Conservation (phyloP, 1,140 invertebrate species). For the Lucilia sericata region DNA sequence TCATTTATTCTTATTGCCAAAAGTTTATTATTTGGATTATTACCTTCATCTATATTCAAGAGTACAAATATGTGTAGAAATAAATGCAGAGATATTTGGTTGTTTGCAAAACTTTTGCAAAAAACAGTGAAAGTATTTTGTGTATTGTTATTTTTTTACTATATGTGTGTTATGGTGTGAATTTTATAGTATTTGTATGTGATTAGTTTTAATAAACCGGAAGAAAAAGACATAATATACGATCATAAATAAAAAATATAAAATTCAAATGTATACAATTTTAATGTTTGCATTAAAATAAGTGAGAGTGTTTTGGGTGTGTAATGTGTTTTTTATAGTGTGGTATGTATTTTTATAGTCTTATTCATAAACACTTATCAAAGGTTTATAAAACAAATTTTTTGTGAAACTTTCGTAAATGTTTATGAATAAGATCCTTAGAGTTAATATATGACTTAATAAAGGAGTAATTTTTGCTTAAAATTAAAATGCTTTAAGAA, state of each 20-base stretch:
- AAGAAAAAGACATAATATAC: not conserved
- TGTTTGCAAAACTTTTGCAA: no score
- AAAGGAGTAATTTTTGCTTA: no score
- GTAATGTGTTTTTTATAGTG: no score
- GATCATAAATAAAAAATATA: not conserved
- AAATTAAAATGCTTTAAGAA: no score
- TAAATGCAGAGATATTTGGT: no score
- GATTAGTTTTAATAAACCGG: constrained; percentile 24
- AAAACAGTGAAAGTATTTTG: not conserved
- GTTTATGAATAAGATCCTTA: no score
- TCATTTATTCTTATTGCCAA: not conserved
- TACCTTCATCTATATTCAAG: not conserved
- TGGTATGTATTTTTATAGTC: no score
- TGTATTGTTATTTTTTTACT: not conserved
- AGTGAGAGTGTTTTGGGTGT: not conserved
- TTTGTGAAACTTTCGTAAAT: no score
- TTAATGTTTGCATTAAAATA: not conserved
- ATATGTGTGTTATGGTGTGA: not conserved
- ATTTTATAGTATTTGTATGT: not conserved
- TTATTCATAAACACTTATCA: no score
- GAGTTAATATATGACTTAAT: no score
- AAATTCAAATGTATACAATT: not conserved
- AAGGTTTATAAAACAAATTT: no score
- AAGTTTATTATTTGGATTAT: constrained; percentile 11
- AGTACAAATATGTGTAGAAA: not conserved